Conservation (phyloP, 2,113 vertebrate species). For the Laticauda laticaudata region DNA sequence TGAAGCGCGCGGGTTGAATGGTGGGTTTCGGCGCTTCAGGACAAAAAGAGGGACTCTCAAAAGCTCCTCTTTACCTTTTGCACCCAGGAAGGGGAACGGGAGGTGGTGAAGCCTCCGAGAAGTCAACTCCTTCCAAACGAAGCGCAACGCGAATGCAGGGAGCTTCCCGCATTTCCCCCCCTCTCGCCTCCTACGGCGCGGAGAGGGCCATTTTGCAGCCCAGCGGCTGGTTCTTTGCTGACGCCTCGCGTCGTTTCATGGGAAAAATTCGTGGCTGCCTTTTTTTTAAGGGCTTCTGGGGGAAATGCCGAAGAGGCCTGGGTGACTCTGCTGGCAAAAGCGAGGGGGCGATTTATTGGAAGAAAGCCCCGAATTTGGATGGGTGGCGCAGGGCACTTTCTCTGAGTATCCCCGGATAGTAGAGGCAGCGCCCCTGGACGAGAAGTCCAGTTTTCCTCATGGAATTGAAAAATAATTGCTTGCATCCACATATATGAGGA, state of each 20-base stretch:
- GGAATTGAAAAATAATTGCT: neutral
- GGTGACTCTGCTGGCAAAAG: neutral
- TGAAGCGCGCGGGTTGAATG: neutral
- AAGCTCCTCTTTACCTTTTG: neutral
- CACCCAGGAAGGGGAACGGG: neutral
- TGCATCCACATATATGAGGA: neutral
- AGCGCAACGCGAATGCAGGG: neutral
- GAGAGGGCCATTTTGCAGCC: neutral
- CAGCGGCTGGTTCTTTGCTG: neutral
- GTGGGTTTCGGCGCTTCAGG: neutral
- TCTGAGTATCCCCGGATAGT: neutral
- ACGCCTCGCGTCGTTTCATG: neutral
- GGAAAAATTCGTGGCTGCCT: neutral
- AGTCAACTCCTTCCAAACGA: neutral
- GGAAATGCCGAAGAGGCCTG: neutral
- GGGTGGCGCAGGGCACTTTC: neutral
- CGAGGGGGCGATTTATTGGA: neutral
- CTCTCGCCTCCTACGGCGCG: neutral
- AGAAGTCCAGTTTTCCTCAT: neutral
- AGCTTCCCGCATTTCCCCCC: neutral
- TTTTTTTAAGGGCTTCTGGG: neutral
- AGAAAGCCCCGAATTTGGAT: neutral
- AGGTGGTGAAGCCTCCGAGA: neutral
- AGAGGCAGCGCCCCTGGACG: neutral
- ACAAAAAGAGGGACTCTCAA: neutral